Base-by-base conservation (phyloP, 2,888 invertebrate species). In the Orchesellides sinensis region DNA sequence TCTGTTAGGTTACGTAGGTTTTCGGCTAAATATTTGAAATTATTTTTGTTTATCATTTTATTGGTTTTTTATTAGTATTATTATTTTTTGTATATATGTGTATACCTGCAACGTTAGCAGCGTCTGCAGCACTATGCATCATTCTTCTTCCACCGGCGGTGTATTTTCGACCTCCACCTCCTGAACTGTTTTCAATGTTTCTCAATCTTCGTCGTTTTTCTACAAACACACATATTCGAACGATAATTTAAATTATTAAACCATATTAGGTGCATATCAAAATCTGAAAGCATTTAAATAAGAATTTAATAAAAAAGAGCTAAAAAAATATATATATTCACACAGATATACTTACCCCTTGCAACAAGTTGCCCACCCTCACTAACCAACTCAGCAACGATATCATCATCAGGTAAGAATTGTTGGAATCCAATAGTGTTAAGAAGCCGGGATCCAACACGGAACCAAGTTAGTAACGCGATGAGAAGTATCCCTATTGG, bases 361-460 rank as follows among this genome's bases (percentile, higher is more conserved):
- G 96, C 95, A 75, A 98, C 95, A 47, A 98, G 93, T 90, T 98
- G 97, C 88, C 95, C 92, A 0, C 99, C 99, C 90, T 98, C 98
- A 88, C 97, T 96, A 0, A 98, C 95, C 68, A 98, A 91, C 29
- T 82, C 82, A 90, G 98, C 98, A 89, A 99, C 94, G 84, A 96
- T 95, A 90, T 98, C 98, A 87, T 98, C 97, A 0, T 96, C 97
- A 32, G 90, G 92, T 54, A 99, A 93, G 90, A 99, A 99, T 91
- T 99, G 99, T 90, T 99, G 98, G 90, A 98, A 97, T 40, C 98
- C 99, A 86, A 99, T 92, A 85, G 95, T 92, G 73, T 97, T 96
- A 40, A 99, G 92, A 75, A 98, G 91, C 66, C 98, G 93, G 75
- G 97, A 96, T 73, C 99, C 99, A 54, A 99, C 91, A 88, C 96